Evolutionary conservation across 2,888 invertebrate genomes (phyloP).

Genomic region (Noctua pronuba): DNA sequence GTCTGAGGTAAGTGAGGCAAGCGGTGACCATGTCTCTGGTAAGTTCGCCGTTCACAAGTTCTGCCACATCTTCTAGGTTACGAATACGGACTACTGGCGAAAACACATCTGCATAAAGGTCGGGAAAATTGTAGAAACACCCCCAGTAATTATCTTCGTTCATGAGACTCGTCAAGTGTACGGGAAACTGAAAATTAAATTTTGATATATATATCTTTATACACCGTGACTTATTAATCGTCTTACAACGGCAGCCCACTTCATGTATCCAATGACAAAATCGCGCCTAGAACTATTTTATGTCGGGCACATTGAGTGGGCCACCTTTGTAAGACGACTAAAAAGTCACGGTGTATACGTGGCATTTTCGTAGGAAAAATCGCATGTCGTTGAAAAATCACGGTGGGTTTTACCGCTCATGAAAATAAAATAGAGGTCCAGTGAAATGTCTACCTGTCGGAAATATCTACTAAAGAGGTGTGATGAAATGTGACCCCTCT

Average conservation of each 20-base stretch:
- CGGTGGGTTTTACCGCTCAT: conserved; percentile 55
- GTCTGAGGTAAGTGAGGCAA: conserved; percentile 88
- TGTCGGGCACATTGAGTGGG: no score
- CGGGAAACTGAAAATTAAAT: conserved; percentile 77
- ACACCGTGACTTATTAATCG: no score
- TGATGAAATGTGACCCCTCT: conserved; percentile 75
- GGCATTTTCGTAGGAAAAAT: conserved; percentile 9
- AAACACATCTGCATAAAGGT: conserved; percentile 80
- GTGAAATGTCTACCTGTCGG: conserved; percentile 69
- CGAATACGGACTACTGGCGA: conserved; percentile 80
- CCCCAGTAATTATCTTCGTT: conserved; percentile 86
- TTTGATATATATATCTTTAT: no score
- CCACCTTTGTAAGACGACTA: no score
- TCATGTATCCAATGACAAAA: no score
- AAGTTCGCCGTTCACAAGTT: conserved; percentile 85
- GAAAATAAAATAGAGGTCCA: conserved; percentile 64
- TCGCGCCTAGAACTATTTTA: no score
- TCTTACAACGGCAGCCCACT: no score
- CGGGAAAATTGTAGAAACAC: conserved; percentile 85
- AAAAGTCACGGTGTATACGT: no score
- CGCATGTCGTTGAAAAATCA: conserved; percentile 55
- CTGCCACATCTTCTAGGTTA: conserved; percentile 75
- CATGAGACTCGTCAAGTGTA: conserved; percentile 79
- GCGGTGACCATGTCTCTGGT: conserved; percentile 89
- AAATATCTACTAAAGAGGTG: conserved; percentile 67